phyloP scores from a whole-genome alignment of 1,140 invertebrate species.

The Drosophila oshimai region DNA sequence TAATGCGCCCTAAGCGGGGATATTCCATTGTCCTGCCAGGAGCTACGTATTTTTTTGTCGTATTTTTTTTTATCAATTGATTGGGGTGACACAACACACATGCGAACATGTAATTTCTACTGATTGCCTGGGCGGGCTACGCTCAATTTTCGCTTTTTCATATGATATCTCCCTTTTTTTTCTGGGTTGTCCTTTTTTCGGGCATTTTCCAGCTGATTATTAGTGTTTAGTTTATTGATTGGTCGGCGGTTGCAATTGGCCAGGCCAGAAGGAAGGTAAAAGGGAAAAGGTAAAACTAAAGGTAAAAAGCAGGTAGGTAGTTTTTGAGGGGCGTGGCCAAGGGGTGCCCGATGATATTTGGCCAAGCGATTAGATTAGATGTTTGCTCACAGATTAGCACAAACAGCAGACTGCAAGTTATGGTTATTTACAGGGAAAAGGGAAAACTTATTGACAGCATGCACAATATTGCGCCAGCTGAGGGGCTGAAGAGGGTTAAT shows the following conservation, averaged over 20 bases:
- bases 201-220: slow-evolving; percentile 32
- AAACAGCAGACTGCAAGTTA: slow-evolving; percentile 1
- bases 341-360: slow-evolving; percentile 53
- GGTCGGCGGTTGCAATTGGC: slow-evolving; percentile 66
- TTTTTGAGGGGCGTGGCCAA: slow-evolving; percentile 4
- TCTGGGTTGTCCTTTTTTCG: slow-evolving; percentile 9
- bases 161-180: slow-evolving; percentile 23
- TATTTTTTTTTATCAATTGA: slow-evolving; percentile 69
- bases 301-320: neutral
- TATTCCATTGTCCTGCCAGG: slow-evolving; percentile 4
- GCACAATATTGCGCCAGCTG: slow-evolving; percentile 65
- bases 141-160: slow-evolving; percentile 33
- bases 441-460: slow-evolving; percentile 70
- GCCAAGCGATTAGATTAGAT: slow-evolving; percentile 71
- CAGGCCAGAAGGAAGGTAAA: slow-evolving; percentile 16
- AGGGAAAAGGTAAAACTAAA: too few species aligned
- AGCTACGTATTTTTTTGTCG: neutral
- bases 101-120: slow-evolving; percentile 44
- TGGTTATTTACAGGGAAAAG: neutral
- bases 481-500: slow-evolving; percentile 39
- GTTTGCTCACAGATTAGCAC: slow-evolving; percentile 34
- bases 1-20: slow-evolving; percentile 67
- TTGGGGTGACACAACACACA: slow-evolving; percentile 60
- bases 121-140: slow-evolving; percentile 66
- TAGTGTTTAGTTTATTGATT: slow-evolving; percentile 73